Percentiles rank a stretch among this genome's conserved stretches.
Conservation (phyloP, 2,888 invertebrate genomes). For the Parasteatoda lunata region DNA sequence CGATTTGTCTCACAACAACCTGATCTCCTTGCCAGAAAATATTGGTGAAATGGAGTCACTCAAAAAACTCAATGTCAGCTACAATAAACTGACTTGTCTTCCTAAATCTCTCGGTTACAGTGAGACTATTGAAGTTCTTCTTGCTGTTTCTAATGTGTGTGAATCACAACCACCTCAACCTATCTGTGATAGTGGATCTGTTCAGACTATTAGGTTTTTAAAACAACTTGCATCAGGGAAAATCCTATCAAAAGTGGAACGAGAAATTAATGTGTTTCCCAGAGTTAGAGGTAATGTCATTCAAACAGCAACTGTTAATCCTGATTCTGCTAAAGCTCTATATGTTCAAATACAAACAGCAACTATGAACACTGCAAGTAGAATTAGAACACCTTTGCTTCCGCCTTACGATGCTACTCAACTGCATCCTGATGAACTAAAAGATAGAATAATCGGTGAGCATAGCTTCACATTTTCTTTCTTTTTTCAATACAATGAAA, state of each 20-base stretch:
- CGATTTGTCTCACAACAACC: slow-evolving; percentile 73
- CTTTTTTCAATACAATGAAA: no score
- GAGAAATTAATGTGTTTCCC: slow-evolving; percentile 72
- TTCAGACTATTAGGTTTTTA: slow-evolving; percentile 72
- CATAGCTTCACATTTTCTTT: no score
- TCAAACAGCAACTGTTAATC: slow-evolving; percentile 73
- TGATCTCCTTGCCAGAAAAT: slow-evolving; percentile 72
- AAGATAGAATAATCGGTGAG: slow-evolving; percentile 74
- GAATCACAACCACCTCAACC: slow-evolving; percentile 73
- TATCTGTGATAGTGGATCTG: slow-evolving; percentile 73
- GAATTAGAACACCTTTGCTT: slow-evolving; percentile 74
- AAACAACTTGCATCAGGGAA: slow-evolving; percentile 69
- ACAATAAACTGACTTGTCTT: slow-evolving; percentile 73
- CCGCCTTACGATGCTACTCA: slow-evolving; percentile 73
- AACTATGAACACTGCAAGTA: slow-evolving; percentile 72
- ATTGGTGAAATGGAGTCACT: slow-evolving; percentile 73
- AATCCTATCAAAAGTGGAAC: slow-evolving; percentile 23
- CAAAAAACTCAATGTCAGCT: slow-evolving; percentile 72
- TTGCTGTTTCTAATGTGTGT: slow-evolving; percentile 72
- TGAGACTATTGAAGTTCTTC: slow-evolving; percentile 71
- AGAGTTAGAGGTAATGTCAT: slow-evolving; percentile 73
- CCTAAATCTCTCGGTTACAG: slow-evolving; percentile 73
- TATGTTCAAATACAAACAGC: slow-evolving; percentile 74
- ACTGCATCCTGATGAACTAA: slow-evolving; percentile 72
- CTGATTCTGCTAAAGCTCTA: slow-evolving; percentile 74